Percentiles rank a stretch among this genome's conserved stretches.
Evolutionary conservation across 2,888 invertebrate species (phyloP).

Genomic region (Brassicogethes aeneus): DNA sequence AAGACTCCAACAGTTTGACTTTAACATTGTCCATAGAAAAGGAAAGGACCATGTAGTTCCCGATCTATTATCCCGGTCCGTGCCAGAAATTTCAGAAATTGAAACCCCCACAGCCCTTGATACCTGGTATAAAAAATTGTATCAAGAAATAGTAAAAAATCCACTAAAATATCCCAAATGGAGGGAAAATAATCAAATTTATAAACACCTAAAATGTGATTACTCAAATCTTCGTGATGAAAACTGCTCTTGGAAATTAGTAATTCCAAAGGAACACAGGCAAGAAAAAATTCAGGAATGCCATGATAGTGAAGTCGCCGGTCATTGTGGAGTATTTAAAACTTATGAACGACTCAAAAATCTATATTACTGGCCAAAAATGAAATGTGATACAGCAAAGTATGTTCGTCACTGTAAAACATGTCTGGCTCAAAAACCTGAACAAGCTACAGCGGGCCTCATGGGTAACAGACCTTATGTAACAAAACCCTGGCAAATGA

Average conservation of each 20-base stretch:
- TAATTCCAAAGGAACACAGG: conserved; percentile 1
- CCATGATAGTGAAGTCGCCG: too few relatives aligned
- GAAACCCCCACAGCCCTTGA: not conserved
- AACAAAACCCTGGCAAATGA: too few relatives aligned
- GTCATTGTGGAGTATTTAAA: conserved; percentile 8
- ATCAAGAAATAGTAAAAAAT: not conserved
- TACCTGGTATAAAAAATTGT: conserved; percentile 7
- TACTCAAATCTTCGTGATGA: conserved; percentile 6
- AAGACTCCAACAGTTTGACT: too few relatives aligned
- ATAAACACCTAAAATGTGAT: conserved; percentile 3
- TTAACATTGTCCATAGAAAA: too few relatives aligned
- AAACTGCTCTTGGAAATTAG: conserved; percentile 4
- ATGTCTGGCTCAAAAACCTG: conserved; percentile 9
- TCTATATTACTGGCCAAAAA: conserved; percentile 9
- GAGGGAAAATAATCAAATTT: conserved; percentile 7
- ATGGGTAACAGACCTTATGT: too few relatives aligned
- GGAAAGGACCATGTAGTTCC: conserved; percentile 6
- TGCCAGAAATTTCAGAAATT: not conserved
- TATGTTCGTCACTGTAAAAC: conserved; percentile 2
- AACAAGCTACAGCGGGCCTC: conserved; percentile 5
- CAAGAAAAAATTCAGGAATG: not conserved
- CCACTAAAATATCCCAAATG: conserved; percentile 8
- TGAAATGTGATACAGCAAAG: conserved; percentile 5
- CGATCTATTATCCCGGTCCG: conserved; percentile 5
- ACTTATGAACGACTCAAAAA: conserved; percentile 3